These are phyloP conservation scores for Gobio occitaniae DNA, from an alignment of 2,797 vertebrate species.

Conservation along the genomic window DNA sequence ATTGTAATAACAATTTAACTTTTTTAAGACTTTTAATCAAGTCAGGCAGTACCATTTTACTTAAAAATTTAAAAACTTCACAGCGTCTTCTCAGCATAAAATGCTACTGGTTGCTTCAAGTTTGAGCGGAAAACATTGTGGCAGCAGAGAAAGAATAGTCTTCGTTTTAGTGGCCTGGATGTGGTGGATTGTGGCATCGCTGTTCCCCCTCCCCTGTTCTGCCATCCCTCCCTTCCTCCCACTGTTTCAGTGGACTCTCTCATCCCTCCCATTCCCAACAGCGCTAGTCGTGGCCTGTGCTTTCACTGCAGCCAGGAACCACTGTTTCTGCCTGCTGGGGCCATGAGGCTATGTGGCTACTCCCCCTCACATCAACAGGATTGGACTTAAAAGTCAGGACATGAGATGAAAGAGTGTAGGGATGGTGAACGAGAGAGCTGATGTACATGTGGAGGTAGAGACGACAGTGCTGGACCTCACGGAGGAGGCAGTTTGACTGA, in stretches of 20 bases:
- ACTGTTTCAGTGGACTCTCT: constrained; percentile 67
- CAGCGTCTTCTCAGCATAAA: constrained; percentile 16
- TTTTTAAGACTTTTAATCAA: constrained; percentile 29
- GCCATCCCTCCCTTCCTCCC: constrained; percentile 61
- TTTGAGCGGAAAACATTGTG: constrained; percentile 71
- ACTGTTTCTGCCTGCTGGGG: constrained; percentile 64
- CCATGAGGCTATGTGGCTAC: constrained; percentile 69
- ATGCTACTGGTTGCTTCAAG: not conserved
- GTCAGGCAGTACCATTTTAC: constrained; percentile 22
- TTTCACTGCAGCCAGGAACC: constrained; percentile 68
- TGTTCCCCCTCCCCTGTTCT: constrained; percentile 63
- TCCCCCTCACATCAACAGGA: constrained; percentile 50
- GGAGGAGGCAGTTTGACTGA: constrained; percentile 47
- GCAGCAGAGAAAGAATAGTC: constrained; percentile 66
- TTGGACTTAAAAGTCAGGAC: constrained; percentile 29
- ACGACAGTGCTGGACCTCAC: constrained; percentile 24
- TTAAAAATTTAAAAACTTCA: not conserved
- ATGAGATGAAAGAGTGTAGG: constrained; percentile 32
- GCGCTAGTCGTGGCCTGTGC: constrained; percentile 63
- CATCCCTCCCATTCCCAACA: constrained; percentile 58
- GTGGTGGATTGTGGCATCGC: constrained; percentile 69
- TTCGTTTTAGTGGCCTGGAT: constrained; percentile 69
- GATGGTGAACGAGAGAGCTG: constrained; percentile 60
- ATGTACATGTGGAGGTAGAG: constrained; percentile 24
- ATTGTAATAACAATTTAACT: constrained; percentile 52